These are phyloP conservation scores for Dryas iulia DNA, from an alignment of 1,140 invertebrate species.

Conservation along the genomic window DNA sequence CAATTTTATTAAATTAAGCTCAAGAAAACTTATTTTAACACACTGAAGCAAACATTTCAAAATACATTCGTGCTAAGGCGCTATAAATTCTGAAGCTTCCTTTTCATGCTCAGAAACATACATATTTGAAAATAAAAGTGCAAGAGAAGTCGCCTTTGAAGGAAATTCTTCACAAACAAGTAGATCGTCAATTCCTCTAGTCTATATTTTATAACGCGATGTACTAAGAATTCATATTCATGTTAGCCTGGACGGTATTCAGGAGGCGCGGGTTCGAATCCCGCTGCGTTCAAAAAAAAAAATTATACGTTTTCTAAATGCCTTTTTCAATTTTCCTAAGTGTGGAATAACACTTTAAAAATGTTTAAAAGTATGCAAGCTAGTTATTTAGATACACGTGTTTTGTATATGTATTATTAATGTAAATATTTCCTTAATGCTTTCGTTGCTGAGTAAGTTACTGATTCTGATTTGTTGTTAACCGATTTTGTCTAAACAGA, in stretches of 20 bases:
- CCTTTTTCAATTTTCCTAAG: too few relatives aligned
- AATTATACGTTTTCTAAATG: too few relatives aligned
- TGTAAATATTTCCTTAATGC: neutral
- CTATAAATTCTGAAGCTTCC: neutral
- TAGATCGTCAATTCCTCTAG: neutral
- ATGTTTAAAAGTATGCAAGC: too few relatives aligned
- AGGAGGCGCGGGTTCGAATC: too few relatives aligned
- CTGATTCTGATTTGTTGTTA: neutral
- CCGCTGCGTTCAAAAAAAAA: too few relatives aligned
- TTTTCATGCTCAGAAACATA: neutral
- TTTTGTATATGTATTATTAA: neutral
- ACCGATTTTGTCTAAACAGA: too few relatives aligned
- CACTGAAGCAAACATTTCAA: neutral
- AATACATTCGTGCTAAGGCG: neutral
- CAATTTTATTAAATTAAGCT: too few relatives aligned
- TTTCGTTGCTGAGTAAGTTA: neutral
- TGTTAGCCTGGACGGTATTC: too few relatives aligned
- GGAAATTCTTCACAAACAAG: neutral
- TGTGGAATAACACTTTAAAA: too few relatives aligned
- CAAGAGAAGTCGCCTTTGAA: neutral
- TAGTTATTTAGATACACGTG: neutral
- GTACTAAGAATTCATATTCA: neutral
- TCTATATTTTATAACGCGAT: neutral
- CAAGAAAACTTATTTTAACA: too few relatives aligned
- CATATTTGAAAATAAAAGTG: neutral